These are phyloP conservation scores for Arctopsyche grandis DNA, from an alignment of 1,140 invertebrate genomes.

Conservation along the genomic window DNA sequence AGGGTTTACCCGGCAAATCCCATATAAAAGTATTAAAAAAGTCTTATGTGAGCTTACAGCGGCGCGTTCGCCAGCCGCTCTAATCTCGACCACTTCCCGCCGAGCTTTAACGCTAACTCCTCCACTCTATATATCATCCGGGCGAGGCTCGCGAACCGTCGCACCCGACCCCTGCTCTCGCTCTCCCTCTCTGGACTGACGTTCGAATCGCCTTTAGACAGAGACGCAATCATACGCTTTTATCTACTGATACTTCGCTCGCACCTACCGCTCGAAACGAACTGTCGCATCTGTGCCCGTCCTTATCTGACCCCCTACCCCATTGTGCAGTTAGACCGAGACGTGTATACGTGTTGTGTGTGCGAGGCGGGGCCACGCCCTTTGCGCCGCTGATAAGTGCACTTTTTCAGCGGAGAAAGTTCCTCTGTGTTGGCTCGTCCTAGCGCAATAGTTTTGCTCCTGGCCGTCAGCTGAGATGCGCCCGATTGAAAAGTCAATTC, in stretches of 20 bases:
- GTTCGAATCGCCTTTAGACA: slow-evolving; percentile 49
- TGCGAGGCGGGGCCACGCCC: slow-evolving; percentile 10
- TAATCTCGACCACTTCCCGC: slow-evolving; percentile 76
- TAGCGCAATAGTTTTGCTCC: slow-evolving; percentile 55
- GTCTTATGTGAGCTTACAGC: slow-evolving; percentile 55
- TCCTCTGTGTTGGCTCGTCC: slow-evolving; percentile 57
- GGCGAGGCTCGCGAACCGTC: slow-evolving; percentile 39
- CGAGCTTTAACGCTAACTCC: slow-evolving; percentile 75
- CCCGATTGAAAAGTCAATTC: slow-evolving; percentile 11
- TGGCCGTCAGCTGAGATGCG: slow-evolving; percentile 42
- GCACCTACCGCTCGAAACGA: background rate
- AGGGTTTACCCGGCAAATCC: slow-evolving; percentile 49
- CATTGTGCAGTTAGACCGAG: background rate
- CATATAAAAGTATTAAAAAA: slow-evolving; percentile 56
- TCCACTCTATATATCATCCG: slow-evolving; percentile 74
- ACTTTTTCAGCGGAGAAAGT: slow-evolving; percentile 62
- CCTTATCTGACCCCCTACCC: background rate
- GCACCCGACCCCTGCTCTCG: slow-evolving; percentile 59
- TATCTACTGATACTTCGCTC: background rate
- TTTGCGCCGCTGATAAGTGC: slow-evolving; percentile 57
- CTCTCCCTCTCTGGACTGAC: background rate
- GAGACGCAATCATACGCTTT: slow-evolving; percentile 51
- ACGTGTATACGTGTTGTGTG: background rate
- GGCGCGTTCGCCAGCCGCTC: slow-evolving; percentile 59
- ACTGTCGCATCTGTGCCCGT: background rate